Conservation (phyloP, 2,888 invertebrate genomes). For the Ennomos erosarius region DNA sequence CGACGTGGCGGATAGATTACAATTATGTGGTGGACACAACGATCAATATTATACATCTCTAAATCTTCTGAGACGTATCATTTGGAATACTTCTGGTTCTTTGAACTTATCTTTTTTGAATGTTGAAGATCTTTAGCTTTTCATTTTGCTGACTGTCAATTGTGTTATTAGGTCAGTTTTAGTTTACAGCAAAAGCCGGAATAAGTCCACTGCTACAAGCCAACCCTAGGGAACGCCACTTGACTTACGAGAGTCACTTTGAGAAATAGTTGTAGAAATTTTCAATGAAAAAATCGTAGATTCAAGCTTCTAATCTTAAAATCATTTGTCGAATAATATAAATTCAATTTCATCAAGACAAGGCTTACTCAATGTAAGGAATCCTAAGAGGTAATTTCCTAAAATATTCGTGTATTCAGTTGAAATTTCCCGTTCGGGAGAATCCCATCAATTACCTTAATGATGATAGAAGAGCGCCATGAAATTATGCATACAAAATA, state of each 20-base stretch:
- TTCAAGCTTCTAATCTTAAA: too few relatives aligned
- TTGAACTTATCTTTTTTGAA: too few relatives aligned
- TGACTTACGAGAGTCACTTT: too few relatives aligned
- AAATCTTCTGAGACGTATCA: not conserved
- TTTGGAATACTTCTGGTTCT: too few relatives aligned
- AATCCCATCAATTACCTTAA: conserved; percentile 42
- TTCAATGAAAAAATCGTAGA: too few relatives aligned
- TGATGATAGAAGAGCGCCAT: conserved; percentile 38
- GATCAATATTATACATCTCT: conserved; percentile 39
- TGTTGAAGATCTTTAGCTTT: too few relatives aligned
- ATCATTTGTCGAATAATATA: conserved; percentile 3
- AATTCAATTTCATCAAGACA: conserved; percentile 20
- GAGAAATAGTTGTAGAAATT: too few relatives aligned
- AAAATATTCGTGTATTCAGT: conserved; percentile 28
- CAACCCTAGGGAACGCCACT: too few relatives aligned
- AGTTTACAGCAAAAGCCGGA: too few relatives aligned
- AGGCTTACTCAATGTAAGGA: conserved; percentile 20
- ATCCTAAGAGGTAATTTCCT: conserved; percentile 30
- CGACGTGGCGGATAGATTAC: conserved; percentile 42
- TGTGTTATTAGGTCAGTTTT: too few relatives aligned
- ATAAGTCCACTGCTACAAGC: too few relatives aligned
- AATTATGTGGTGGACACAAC: conserved; percentile 33
- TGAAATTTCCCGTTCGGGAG: conserved; percentile 26
- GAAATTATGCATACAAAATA: conserved; percentile 35
- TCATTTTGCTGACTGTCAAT: too few relatives aligned